Base-by-base conservation (phyloP, 2,888 invertebrate genomes). In the Tromatobia lineatoria region DNA sequence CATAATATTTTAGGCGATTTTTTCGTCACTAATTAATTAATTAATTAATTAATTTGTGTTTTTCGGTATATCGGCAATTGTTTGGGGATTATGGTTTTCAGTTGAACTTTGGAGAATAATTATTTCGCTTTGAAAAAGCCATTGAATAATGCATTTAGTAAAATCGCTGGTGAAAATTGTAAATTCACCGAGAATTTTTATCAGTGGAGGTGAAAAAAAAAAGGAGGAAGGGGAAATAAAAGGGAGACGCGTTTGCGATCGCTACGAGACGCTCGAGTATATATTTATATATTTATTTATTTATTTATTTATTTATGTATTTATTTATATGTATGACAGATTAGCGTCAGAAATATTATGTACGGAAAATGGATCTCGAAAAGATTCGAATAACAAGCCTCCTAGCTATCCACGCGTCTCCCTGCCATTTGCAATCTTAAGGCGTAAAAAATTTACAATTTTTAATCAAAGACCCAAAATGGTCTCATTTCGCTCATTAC, bases 241-340 rank as follows among this genome's bases (percentile, higher is more conserved):
- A 57, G 77, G 75, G 74, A 80, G 45, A 70, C 50, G 81, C 50
- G 81, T 18, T 23, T n/a, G 20, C 52, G 64, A 84, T 45, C 23
- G 45, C 38, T 42, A 45, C 69, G 67, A 76, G 61, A 70, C 57
- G 73, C 64, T 83, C 81, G 20, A 70, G 15, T 69, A 59, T 76
- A 71, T 80, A 34, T 79, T 79, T 83, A 66, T 71, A 29, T 57
- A 52, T 66, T 78, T 77, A 64, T 69, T 54, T 74, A 74, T 64
- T 69, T 61, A 67, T 59, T 59, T 69, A 74, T 82, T 70, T 54
- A 78, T 82, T 54, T 82, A 77, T 78, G 67, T 73, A 47, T 78
- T 73, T 52, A 25, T 57, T 76, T 15, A 34, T 59, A 15, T n/a
- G 25, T 18, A n/a, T 23, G 13, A 38, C 23, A 13, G 66, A 57